Evolutionary conservation across 1,140 invertebrate genomes (phyloP), one percentile per base, ranked within the genome.

Genomic region (Heliconius melpomene): DNA sequence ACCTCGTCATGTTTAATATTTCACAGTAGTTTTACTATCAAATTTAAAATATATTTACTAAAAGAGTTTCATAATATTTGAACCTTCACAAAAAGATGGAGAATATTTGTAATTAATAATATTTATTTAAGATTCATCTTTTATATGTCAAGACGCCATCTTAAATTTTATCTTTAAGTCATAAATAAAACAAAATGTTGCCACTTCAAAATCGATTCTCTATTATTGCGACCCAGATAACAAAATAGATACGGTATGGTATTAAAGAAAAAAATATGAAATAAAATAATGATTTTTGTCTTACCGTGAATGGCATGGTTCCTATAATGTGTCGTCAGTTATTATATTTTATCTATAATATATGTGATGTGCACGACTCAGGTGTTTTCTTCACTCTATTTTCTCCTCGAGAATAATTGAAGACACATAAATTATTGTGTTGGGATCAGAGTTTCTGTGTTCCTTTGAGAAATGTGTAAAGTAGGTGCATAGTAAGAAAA

Each of bases 1-100:
- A 82, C 80, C 76, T 78, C 79, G 74, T 81, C 72, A 75, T 81
- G 46, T 70, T 54, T 40, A n/a, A 66, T 66, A 66, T 11, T 66
- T 66, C 26, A 66, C 71, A 72, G 71, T 72, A 72, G 0, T 72
- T 18, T 66, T 66, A 66, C 23, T 29, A n/a, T 29, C 26, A 26
- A 66, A 26, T 66, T 26, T 29, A 66, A 23, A 66, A 29, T 26
- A 66, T 13, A 66, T 29, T 6, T 16, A 26, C 29, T 66, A 66
- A 29, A 66, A 66, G 6, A 26, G 23, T 26, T 16, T 66, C 60
- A 66, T 66, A 66, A 6, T 66, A 66, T 29, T 66, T 26, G 13
- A 29, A 66, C 23, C 26, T 29, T 26, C 16, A 13, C 9, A 66
- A 29, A 66, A 16, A 29, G 60, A 26, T 9, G 60, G 60, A 66